Evolutionary conservation across 1,140 invertebrate genomes (phyloP), one percentile per base, ranked within the genome.

Genomic region (Rhizoglyphus robini): DNA sequence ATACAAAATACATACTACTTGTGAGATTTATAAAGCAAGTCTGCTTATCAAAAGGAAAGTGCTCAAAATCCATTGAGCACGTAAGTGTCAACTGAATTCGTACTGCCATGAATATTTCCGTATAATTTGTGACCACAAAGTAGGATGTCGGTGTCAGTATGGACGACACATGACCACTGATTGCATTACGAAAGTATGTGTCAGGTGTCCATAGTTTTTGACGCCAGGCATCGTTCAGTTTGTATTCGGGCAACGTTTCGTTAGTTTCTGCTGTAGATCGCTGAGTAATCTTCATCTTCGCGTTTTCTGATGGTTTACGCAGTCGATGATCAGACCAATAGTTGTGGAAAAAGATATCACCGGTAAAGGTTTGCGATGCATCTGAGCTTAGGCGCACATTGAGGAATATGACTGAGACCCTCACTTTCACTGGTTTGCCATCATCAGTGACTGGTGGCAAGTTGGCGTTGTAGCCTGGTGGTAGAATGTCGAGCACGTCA

Each of bases 131-230:
- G 20, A 65, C 23, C 11, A 34, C 62, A 23, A 65, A 65, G 32
- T 65, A 65, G 31, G 23, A 23, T 34, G 54, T 60, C 1, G 64
- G 64, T 4, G 57, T 49, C 27, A 65, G n/a, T n/a, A 65, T 47
- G 31, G 34, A 38, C 15, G 64, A 34, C 3, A 65, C 48, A n/a
- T 29, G 13, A n/a, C 70, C 70, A 31, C 65, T 62, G 2, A 69
- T 34, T 0, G 69, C 48, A 54, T 70, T 70, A 54, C 68, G 67
- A 38, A 70, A 70, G 32, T 70, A 70, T 18, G 67, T 68, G 51
- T 70, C 68, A 1, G 70, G 70, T 8, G 66, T 69, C 70, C 70
- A 70, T 3, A 70, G 23, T 32, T 67, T 29, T 0, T 47, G 31
- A 25, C 61, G n/a, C 70, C 70, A 70, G n/a, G 63, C 48, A 20